Evolutionary conservation across 2,797 vertebrate species (phyloP), one percentile per base, ranked within the genome.

Genomic region (Sphaeramia orbicularis): DNA sequence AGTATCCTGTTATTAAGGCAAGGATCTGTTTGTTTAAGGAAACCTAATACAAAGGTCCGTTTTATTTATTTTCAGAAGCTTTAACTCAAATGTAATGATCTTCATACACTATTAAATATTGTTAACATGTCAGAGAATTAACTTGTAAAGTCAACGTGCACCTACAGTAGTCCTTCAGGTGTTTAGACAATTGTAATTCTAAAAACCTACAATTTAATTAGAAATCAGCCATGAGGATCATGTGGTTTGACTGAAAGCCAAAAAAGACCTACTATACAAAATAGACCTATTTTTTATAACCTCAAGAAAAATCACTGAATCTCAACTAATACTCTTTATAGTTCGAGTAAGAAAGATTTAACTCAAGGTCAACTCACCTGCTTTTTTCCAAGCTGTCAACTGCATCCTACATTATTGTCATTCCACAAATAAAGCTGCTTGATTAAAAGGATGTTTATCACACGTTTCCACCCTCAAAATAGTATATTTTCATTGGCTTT

Each of bases 401-500:
- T 24, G 6, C 19, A 14, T 37, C 24, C 24, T 27, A 27, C 24
- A 27, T 27, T 27, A 8, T 10, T 35, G 7, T 10, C 9, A 35
- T 9, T 35, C 32, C 32, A 35, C 32, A 35, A 35, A 35, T 35
- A 35, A 35, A 38, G 18, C 4, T 12, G 11, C 14, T 65, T 7
- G 2, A 30, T 67, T 32, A 38, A 57, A 54, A 40, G 0, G 3
- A 5, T 40, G 43, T 67, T 21, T 12, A 41, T 18, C 37, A 37
- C 38, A 32, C n/a, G 11, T 18, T 14, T 42, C 24, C 6, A 12
- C 42, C 27, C 2, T 9, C 37, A 44, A 12, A 56, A 36, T 3
- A 30, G 42, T 24, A 19, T 4, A n/a, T 24, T 36, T 53, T 78
- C 68, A 64, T 64, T 71, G 59, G 68, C 49, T 37, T 19, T 32